Evolutionary conservation across 1,140 invertebrate genomes (phyloP), one percentile per base, ranked within the genome.

Genomic region (Bombus sylvicola): DNA sequence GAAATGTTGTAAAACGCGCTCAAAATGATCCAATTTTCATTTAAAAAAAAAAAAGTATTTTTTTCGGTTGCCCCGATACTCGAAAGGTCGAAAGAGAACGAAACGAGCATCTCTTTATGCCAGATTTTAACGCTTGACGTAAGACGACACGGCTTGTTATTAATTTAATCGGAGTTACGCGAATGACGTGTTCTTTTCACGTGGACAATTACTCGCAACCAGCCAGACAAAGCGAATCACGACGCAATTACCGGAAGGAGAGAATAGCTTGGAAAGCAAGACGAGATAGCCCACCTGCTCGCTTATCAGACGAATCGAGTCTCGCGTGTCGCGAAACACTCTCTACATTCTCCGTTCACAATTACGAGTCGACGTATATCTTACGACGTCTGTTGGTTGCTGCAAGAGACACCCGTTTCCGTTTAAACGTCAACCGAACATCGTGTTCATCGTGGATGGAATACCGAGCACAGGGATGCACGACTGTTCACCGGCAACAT

Each of bases 231-330:
- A 62, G 57, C 15, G 3, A 41, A 57, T 39, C 15, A 39, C 75
- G 37, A 31, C 0, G 59, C 59, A 25, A 78, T 78, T 78, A 78
- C 64, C 13, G n/a, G 15, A 64, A 39, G 18, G 18, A 15, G 28
- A 64, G 39, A 64, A 41, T 64, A 12, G 59, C 3, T 41, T 43
- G 57, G n/a, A 64, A 22, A 25, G 1, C 9, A 22, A 31, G 57
- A 77, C 37, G 39, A 77, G n/a, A 62, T 25, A 37, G 75, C 12
- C 28, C 75, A 62, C 37, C 37, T 64, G 75, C 41, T 77, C 37
- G 28, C 75, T 77, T 77, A 77, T 77, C 75, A 41, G 25, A 41
- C 75, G 57, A 43, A n/a, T n/a, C 75, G 57, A 13, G 75, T 41
- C 59, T 78, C 76, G 76, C 59, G 76, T 78, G 59, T 78, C 31